These are phyloP conservation scores for Corbicula japonica DNA, from an alignment of 2,888 invertebrate genomes.

Conservation along the genomic window DNA sequence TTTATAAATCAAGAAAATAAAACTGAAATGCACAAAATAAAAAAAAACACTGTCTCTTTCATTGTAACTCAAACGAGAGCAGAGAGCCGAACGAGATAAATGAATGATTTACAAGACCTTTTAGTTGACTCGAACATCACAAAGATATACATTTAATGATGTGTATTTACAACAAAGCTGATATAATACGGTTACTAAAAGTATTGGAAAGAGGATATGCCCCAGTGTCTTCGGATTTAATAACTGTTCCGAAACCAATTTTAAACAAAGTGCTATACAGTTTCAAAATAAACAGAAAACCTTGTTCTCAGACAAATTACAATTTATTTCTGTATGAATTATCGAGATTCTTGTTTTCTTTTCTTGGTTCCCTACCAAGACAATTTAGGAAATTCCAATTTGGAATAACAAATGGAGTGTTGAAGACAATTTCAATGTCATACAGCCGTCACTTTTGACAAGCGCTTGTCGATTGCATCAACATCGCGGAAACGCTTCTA, in stretches of 20 bases:
- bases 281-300: conserved; percentile 60
- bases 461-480: conserved; percentile 55
- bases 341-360: conserved; percentile 61
- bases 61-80: no score
- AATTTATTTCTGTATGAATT: conserved; percentile 60
- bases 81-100: no score
- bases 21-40: no score
- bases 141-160: no score
- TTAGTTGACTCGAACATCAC: no score
- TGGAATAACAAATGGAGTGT: conserved; percentile 58
- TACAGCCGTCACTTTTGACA: conserved; percentile 53
- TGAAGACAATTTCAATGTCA: conserved; percentile 60
- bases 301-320: conserved; percentile 66
- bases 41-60: no score
- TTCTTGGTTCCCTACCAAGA: conserved; percentile 56
- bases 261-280: conserved; percentile 51
- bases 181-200: no score
- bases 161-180: no score
- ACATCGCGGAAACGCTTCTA: conserved; percentile 14
- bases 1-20: no score
- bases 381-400: conserved; percentile 58
- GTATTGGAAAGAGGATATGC: no score
- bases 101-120: no score
- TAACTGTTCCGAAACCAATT: conserved; percentile 55
- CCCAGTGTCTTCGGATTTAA: conserved; percentile 28